Evolutionary conservation across 92 coral and sea anemone genomes (phyloP).

Genomic region (Zoanthus solanderi): DNA sequence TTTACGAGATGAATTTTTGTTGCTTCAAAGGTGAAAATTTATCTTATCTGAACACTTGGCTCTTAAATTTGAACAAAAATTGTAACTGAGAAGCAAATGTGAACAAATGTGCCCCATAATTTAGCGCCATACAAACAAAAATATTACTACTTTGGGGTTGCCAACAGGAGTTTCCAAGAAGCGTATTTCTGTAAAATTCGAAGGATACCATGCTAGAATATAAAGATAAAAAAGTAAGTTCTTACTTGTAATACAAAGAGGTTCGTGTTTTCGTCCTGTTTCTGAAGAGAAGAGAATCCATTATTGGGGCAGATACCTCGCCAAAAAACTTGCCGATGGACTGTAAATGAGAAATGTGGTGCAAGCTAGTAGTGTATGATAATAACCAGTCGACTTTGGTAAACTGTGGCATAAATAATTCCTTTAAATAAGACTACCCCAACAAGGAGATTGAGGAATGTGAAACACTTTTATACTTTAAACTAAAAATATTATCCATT

Average conservation of each 20-base stretch:
- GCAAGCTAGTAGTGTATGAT: neutral
- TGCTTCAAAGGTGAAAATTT: neutral
- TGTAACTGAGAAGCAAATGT: too few relatives aligned
- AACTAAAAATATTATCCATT: too few relatives aligned
- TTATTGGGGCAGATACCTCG: slow-evolving; percentile 80
- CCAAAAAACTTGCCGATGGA: slow-evolving; percentile 96
- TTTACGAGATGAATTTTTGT: neutral
- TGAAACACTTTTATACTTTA: too few relatives aligned
- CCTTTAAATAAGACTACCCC: neutral
- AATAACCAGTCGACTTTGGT: neutral
- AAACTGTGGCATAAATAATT: neutral
- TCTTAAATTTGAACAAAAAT: too few relatives aligned
- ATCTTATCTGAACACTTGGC: too few relatives aligned
- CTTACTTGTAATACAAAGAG: slow-evolving; percentile 40
- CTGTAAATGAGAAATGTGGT: slow-evolving; percentile 46
- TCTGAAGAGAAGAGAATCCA: slow-evolving; percentile 64
- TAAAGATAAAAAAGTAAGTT: neutral
- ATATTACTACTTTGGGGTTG: too few relatives aligned
- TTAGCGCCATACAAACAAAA: too few relatives aligned
- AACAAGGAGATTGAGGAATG: too few relatives aligned
- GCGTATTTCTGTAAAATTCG: neutral
- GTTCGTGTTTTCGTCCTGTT: slow-evolving; percentile 35
- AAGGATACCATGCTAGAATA: too few relatives aligned
- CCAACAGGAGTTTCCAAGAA: neutral
- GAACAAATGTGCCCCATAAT: too few relatives aligned